phyloP scores from a whole-genome alignment of 2,113 vertebrate species.

The Lynx canadensis region DNA sequence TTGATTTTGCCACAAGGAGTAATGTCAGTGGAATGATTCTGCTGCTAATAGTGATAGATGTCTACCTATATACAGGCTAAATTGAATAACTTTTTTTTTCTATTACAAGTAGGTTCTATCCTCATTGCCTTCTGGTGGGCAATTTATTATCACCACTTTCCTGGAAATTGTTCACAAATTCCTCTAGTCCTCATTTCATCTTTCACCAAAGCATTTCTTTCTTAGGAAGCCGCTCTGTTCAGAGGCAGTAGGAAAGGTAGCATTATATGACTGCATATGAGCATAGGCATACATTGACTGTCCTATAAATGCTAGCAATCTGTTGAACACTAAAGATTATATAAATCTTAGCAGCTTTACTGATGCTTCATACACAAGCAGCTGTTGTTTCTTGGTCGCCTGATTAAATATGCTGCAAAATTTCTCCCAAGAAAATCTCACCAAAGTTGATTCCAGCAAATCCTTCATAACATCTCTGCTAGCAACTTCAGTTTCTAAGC shows the following conservation, averaged over 20 bases:
- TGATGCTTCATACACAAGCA: conserved; percentile 83
- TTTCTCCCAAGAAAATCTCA: conserved; percentile 81
- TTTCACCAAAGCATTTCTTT: not conserved
- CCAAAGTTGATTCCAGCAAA: conserved; percentile 80
- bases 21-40: not conserved
- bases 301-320: conserved; percentile 79
- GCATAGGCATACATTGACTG: conserved; percentile 75
- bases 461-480: conserved; percentile 61
- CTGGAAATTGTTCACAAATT: not conserved
- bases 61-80: not conserved
- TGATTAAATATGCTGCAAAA: conserved; percentile 80
- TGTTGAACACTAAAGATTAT: conserved; percentile 80
- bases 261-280: conserved; percentile 74
- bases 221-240: not conserved
- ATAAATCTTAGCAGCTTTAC: conserved; percentile 82
- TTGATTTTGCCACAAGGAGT: not conserved
- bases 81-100: not conserved
- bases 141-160: not conserved
- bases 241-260: conserved; percentile 40
- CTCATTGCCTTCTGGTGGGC: not conserved
- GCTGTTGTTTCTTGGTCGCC: conserved; percentile 81
- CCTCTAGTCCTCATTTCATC: not conserved
- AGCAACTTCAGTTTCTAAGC: conserved; percentile 55
- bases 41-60: not conserved
- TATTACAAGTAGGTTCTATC: not conserved